Percentiles rank a stretch among this genome's conserved stretches.
phyloP scores from a whole-genome alignment of 2,113 vertebrate genomes.

The Leptocoma aspasia region DNA sequence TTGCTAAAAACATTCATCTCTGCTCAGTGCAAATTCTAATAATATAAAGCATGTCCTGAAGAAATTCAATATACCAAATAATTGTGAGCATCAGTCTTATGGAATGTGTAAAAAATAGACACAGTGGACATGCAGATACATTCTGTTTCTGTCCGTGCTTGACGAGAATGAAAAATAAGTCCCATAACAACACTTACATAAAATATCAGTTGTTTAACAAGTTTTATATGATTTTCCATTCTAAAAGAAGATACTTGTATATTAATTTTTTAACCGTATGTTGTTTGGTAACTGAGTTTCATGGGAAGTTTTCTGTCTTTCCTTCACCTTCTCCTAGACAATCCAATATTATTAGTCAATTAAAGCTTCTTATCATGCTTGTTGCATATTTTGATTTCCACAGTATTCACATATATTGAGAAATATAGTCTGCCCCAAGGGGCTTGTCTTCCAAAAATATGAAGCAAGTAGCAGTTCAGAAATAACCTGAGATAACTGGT shows the following conservation, averaged over 20 bases:
- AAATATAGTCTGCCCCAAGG: not conserved
- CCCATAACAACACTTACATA: not conserved
- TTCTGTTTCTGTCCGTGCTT: not conserved
- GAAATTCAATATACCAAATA: conserved; percentile 52
- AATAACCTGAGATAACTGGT: not conserved
- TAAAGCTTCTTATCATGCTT: not conserved
- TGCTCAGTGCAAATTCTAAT: conserved; percentile 6
- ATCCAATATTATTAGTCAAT: not conserved
- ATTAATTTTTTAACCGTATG: not conserved
- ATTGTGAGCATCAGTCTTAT: conserved; percentile 24
- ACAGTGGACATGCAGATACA: not conserved
- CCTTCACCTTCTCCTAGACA: not conserved
- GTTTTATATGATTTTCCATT: not conserved
- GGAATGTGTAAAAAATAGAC: conserved; percentile 28
- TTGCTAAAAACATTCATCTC: conserved; percentile 29
- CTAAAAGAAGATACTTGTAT: not conserved
- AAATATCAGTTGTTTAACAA: not conserved
- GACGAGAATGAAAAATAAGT: not conserved
- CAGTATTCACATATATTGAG: not conserved
- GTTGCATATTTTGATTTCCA: not conserved
- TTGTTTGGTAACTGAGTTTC: not conserved
- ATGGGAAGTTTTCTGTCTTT: not conserved
- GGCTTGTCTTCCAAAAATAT: not conserved
- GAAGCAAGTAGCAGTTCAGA: not conserved
- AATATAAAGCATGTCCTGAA: conserved; percentile 27